A percentile compares a stretch with the other conserved stretches of the same genome.
phyloP scores from a whole-genome alignment of 2,113 vertebrate species.

The Poeciliopsis occidentalis region DNA sequence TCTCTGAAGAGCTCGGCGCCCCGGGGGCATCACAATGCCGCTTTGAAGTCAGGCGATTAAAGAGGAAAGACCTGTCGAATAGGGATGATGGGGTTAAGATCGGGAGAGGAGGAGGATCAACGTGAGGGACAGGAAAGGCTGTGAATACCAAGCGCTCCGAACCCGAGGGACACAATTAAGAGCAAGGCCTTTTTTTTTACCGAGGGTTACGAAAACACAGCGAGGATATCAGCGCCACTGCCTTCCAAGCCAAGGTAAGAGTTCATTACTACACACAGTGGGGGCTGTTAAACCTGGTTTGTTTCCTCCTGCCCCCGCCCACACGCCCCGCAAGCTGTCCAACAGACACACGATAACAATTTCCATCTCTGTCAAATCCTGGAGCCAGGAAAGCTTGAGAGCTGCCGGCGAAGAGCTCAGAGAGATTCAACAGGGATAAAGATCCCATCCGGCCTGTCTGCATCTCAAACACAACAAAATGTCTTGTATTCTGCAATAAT shows the following conservation, averaged over 20 bases:
- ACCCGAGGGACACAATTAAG: slow-evolving; percentile 78
- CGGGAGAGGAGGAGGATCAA: slow-evolving; percentile 62
- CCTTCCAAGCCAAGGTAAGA: slow-evolving; percentile 66
- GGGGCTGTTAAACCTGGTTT: slow-evolving; percentile 53
- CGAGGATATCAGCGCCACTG: slow-evolving; percentile 57
- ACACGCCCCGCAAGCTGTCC: slow-evolving; percentile 27
- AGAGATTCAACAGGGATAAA: slow-evolving; percentile 37
- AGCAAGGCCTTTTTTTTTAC: slow-evolving; percentile 59
- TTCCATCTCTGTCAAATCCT: slow-evolving; percentile 56
- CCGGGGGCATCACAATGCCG: slow-evolving; percentile 50
- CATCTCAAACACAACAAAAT: slow-evolving; percentile 14
- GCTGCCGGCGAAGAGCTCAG: slow-evolving; percentile 32
- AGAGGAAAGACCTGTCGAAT: slow-evolving; percentile 72
- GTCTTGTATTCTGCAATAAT: slow-evolving; percentile 10
- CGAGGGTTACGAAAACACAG: slow-evolving; percentile 75
- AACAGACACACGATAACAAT: slow-evolving; percentile 53
- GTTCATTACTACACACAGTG: slow-evolving; percentile 61
- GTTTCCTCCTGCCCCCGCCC: slow-evolving; percentile 36
- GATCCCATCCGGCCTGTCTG: slow-evolving; percentile 18
- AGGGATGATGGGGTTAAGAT: slow-evolving; percentile 63
- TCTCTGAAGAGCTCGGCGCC: slow-evolving; percentile 53
- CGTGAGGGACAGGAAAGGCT: slow-evolving; percentile 69
- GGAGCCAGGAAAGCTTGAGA: slow-evolving; percentile 53
- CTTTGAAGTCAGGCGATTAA: slow-evolving; percentile 78
- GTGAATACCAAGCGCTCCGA: slow-evolving; percentile 61